Evolutionary conservation across 2,113 vertebrate species (phyloP).

Genomic region (Alligator mississippiensis): DNA sequence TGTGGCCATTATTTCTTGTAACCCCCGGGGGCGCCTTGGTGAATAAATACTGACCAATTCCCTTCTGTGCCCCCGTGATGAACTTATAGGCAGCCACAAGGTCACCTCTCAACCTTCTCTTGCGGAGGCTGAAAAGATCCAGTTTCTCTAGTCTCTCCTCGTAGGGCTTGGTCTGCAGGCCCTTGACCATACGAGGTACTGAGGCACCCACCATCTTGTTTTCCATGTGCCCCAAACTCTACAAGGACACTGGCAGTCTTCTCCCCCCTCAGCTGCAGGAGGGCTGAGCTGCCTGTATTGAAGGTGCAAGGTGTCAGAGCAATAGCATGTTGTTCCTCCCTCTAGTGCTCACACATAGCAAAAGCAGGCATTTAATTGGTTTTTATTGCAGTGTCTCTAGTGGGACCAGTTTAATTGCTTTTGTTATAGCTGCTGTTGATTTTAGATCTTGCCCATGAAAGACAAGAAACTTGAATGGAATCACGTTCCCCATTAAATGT

Average conservation of each 20-base stretch:
- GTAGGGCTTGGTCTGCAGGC: no score
- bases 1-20: no score
- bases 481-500: background rate
- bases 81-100: no score
- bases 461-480: background rate
- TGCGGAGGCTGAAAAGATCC: no score
- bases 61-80: no score
- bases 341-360: conserved; percentile 1
- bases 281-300: rapidly evolving
- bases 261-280: background rate
- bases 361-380: background rate
- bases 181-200: no score
- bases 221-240: no score
- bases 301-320: background rate
- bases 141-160: no score
- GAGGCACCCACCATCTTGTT: no score
- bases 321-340: background rate
- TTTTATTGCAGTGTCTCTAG: conserved; percentile 11
- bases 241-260: background rate
- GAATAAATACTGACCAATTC: no score
- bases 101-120: no score
- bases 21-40: no score
- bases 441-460: conserved; percentile 8
- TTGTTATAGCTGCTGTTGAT: background rate
- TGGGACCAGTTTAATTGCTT: conserved; percentile 21